A percentile compares a stretch with the other conserved stretches of the same genome.
Conservation (phyloP, 2,113 vertebrate genomes). For the Serinus canaria region DNA sequence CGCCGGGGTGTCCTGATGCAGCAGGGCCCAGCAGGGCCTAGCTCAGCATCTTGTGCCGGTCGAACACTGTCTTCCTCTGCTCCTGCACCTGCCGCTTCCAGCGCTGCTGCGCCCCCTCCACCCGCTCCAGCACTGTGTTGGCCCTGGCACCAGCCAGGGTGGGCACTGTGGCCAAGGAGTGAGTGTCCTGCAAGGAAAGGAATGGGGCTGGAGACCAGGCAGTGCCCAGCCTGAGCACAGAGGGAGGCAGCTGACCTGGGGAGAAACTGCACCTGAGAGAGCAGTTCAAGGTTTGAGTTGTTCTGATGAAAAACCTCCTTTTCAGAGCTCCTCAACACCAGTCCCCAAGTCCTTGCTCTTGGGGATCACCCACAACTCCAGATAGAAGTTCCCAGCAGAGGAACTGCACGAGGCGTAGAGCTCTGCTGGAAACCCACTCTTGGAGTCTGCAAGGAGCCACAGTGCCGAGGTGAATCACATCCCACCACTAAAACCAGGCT, state of each 20-base stretch:
- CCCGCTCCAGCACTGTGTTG: slow-evolving; percentile 89
- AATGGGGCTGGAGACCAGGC: background rate
- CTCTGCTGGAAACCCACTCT: background rate
- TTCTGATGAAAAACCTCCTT: background rate
- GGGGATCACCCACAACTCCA: background rate
- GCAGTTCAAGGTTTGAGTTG: background rate
- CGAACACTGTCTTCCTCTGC: slow-evolving; percentile 93
- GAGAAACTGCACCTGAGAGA: background rate
- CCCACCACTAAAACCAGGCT: background rate
- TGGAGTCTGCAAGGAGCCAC: background rate
- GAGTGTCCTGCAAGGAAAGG: slow-evolving; percentile 78
- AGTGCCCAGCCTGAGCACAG: background rate
- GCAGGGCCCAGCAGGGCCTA: slow-evolving; percentile 41
- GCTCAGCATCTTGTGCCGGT: slow-evolving; percentile 96
- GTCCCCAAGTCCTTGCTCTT: background rate
- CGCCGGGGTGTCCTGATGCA: background rate
- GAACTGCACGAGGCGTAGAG: background rate
- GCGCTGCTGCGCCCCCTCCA: slow-evolving; percentile 93
- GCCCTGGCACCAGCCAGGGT: slow-evolving; percentile 60
- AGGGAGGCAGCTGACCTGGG: background rate
- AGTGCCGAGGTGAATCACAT: background rate
- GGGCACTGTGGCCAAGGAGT: slow-evolving; percentile 44
- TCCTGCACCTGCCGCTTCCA: slow-evolving; percentile 98
- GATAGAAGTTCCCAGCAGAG: background rate
- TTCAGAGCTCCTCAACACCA: background rate